Evolutionary conservation across 2,888 invertebrate genomes (phyloP).

Genomic region (Diabrotica balteata): DNA sequence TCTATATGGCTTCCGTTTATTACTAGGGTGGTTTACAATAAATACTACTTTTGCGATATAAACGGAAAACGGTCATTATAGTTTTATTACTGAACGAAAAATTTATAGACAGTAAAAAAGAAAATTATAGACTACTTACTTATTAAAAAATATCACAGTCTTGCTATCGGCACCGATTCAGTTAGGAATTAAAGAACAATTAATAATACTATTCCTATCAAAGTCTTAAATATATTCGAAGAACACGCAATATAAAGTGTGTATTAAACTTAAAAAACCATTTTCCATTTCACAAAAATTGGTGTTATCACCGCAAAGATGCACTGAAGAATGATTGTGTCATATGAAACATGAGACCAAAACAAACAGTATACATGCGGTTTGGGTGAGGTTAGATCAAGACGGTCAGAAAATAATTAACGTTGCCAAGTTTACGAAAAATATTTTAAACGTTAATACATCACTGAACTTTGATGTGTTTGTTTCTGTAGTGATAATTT

Average conservation of each 20-base stretch:
- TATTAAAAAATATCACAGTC: conserved; percentile 11
- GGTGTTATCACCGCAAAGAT: not conserved
- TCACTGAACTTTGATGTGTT: too few species aligned
- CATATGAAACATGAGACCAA: not conserved
- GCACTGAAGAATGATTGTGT: conserved; percentile 8
- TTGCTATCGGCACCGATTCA: not conserved
- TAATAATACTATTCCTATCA: not conserved
- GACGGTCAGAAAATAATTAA: not conserved
- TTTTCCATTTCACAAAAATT: conserved; percentile 15
- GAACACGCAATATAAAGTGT: conserved; percentile 17
- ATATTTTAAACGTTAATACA: not conserved
- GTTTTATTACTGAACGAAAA: not conserved
- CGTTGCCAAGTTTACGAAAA: not conserved
- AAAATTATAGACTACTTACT: not conserved
- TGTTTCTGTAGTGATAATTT: too few species aligned
- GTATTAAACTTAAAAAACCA: conserved; percentile 16
- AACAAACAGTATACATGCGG: conserved; percentile 8
- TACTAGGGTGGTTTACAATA: too few species aligned
- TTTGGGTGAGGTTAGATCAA: not conserved
- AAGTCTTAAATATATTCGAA: conserved; percentile 2
- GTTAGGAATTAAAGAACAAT: not conserved
- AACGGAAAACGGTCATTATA: too few species aligned
- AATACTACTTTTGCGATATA: too few species aligned
- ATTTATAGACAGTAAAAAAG: not conserved
- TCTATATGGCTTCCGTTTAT: too few species aligned